Base-by-base conservation (phyloP, 2,797 vertebrate genomes). In the Taenioides sp. region DNA sequence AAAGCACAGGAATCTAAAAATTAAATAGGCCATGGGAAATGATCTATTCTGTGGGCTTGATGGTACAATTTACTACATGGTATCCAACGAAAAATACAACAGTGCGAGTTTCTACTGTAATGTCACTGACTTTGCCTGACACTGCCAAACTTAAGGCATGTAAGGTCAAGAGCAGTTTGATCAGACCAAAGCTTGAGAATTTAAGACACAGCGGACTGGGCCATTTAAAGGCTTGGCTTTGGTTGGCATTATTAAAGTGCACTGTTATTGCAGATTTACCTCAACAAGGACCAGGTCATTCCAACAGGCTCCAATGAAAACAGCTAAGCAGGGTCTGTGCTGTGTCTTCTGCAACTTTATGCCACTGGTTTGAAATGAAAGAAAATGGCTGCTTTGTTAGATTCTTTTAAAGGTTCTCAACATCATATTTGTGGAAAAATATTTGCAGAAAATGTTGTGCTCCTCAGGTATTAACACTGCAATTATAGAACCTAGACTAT, bases 161-260 rank as follows among this genome's bases (percentile, higher is more conserved):
- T 84, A 79, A 83, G 80, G 79, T 79, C 86, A 82, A 23, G 79
- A 74, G 17, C 77, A 86, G 78, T 79, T 86, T 86, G 77, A 84
- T 86, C 84, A 73, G 65, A 85, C 74, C 82, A 75, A 18, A 73
- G 72, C 83, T 73, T 62, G 20, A 6, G 61, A 68, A 80, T 81
- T 69, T 80, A 77, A 87, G 82, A 86, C 86, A 80, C 84, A 79
- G 79, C 70, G 83, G 81, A 88, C 81, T 86, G 83, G 83, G 72
- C 75, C 7, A 1, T 63, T 85, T 76, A 22, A 37, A 14, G 61
- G 71, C 55, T 69, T 23, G 66, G 78, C 76, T 77, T 79, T 78
- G 31, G 66, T 76, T 67, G 78, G 75, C 65, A 72, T 65, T 78
- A 85, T 66, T 79, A 70, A 80, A 80, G 76, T 78, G 58, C 18